Percentiles rank a stretch among this genome's conserved stretches.
Evolutionary conservation across 2,797 vertebrate genomes (phyloP).

Genomic region (Natrix natrix): DNA sequence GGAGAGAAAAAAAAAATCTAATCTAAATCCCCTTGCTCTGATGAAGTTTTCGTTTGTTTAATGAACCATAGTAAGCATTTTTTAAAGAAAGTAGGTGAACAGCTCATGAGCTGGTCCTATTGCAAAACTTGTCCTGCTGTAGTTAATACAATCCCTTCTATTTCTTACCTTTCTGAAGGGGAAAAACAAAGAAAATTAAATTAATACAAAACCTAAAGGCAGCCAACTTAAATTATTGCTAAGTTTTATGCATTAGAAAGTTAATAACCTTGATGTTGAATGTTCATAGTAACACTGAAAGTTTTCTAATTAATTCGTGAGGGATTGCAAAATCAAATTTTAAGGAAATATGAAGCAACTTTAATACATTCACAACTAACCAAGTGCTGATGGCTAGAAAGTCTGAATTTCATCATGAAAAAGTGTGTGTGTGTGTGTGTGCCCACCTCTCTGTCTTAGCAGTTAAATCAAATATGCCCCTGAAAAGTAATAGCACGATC

Average conservation of each 20-base stretch:
- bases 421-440: neutral
- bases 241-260: slow-evolving; percentile 40
- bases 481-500: neutral
- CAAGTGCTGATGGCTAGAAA: neutral
- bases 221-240: slow-evolving; percentile 32
- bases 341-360: neutral
- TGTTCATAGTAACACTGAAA: slow-evolving; percentile 29
- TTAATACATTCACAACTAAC: neutral
- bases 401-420: neutral
- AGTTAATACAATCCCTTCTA: slow-evolving; percentile 40
- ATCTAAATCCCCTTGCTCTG: slow-evolving; percentile 29
- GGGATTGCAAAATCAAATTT: neutral
- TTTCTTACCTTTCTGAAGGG: slow-evolving; percentile 27
- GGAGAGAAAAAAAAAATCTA: slow-evolving; percentile 20
- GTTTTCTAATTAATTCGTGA: slow-evolving; percentile 39
- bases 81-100: slow-evolving; percentile 13
- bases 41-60: slow-evolving; percentile 22
- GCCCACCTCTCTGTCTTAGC: neutral
- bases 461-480: neutral
- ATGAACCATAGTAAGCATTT: slow-evolving; percentile 23
- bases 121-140: slow-evolving; percentile 21
- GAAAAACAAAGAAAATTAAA: slow-evolving; percentile 3
- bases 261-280: slow-evolving; percentile 9
- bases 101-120: neutral
- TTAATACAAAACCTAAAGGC: slow-evolving; percentile 11